Evolutionary conservation across 2,888 invertebrate genomes (phyloP), one percentile per base, ranked within the genome.

Genomic region (Perizoma affinitatum): DNA sequence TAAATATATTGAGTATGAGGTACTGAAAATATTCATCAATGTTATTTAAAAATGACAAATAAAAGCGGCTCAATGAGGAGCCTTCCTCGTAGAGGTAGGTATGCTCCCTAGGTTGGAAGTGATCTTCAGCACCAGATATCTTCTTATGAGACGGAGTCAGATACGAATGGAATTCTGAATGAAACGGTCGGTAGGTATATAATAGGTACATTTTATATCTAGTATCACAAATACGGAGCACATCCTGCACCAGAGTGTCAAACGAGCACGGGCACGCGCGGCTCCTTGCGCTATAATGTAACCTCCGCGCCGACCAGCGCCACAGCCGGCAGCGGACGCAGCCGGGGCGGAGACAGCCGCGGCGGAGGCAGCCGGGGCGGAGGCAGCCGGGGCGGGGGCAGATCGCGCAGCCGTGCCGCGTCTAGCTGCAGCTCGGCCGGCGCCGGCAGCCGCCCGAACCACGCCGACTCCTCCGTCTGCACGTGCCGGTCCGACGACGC

Each of bases 381-480:
- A n/a, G n/a, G n/a, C 67, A 53, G 36, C 5, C 4, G 8, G 34
- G 49, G 46, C 10, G 51, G 33, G 8, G 43, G 35, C 42, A 50
- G 42, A 33, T 33, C 41, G 34, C 33, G 41, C 33, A 51, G 72
- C 8, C 74, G 75, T 33, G 76, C 76, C 22, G 77, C 76, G 58
- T 84, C 82, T 58, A 83, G 68, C 36, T 57, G 68, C 51, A 84
- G 61, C 4, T 77, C 71, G 38, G 66, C n/a, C 67, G 22, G 35
- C 45, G 6, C 59, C 59, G 45, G 22, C 10, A 44, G 46, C 22
- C 58, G 58, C 52, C 79, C 80, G 54, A 74, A 78, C 59, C 72
- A 63, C 33, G 67, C 49, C 6, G 70, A 62, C n/a, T 84, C 87
- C 10, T 90, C 90, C 6, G 90, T 90, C 71, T 90, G 90, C 56